Percentiles rank a stretch among this genome's conserved stretches.
Evolutionary conservation across 2,113 vertebrate species (phyloP).

Genomic region (Mustela nigripes): DNA sequence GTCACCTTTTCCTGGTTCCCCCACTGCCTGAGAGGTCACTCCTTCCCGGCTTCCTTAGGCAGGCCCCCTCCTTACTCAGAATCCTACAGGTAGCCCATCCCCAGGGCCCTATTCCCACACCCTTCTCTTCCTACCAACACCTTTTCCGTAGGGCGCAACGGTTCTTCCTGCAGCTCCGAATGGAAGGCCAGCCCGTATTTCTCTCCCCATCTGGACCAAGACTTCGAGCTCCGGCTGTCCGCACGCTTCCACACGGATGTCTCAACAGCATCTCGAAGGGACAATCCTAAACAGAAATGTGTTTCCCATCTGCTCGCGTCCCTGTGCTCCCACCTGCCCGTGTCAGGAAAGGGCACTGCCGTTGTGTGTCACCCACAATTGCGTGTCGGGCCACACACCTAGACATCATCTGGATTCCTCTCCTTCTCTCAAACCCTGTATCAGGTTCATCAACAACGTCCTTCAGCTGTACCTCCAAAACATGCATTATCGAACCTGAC

Average conservation of each 20-base stretch:
- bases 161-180: not conserved
- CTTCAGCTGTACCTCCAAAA: not conserved
- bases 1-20: not conserved
- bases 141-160: not conserved
- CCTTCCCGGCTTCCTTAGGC: not conserved
- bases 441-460: not conserved
- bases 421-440: not conserved
- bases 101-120: not conserved
- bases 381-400: not conserved
- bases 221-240: not conserved
- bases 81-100: not conserved
- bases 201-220: not conserved
- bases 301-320: not conserved
- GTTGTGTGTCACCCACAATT: not conserved
- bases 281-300: not conserved
- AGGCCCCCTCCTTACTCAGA: not conserved
- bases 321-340: not conserved
- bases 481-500: not conserved
- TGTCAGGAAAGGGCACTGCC: not conserved
- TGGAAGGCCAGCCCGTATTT: not conserved
- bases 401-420: not conserved
- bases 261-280: not conserved
- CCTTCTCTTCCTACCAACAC: not conserved
- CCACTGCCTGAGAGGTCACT: not conserved
- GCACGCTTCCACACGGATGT: not conserved